phyloP scores from a whole-genome alignment of 1,140 invertebrate genomes.

The Samia ricini region DNA sequence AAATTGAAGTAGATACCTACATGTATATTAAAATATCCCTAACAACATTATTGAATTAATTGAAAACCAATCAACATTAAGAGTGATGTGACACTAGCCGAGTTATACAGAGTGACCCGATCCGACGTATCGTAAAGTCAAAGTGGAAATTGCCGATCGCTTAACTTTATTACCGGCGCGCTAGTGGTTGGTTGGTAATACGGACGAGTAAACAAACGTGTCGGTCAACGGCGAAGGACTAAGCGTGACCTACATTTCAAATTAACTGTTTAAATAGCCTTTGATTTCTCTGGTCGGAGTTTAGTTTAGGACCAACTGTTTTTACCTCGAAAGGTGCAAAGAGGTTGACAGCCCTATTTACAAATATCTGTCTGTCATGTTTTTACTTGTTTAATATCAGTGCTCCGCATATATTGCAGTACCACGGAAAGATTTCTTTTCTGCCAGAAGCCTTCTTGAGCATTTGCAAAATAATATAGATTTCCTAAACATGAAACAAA shows the following conservation, averaged over 20 bases:
- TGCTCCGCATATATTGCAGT: too few relatives aligned
- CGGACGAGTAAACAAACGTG: constrained; percentile 4
- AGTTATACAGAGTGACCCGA: neutral
- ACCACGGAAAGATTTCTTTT: too few relatives aligned
- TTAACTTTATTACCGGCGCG: constrained; percentile 10
- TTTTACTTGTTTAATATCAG: too few relatives aligned
- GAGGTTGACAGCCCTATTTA: neutral
- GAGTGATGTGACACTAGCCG: neutral
- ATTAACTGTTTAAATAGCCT: constrained; percentile 4
- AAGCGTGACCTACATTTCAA: constrained; percentile 10
- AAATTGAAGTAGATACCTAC: neutral
- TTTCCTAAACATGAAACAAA: too few relatives aligned
- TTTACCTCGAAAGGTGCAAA: neutral
- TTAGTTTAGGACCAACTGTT: neutral
- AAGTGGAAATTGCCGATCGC: constrained; percentile 15
- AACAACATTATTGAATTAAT: neutral
- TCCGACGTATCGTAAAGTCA: neutral
- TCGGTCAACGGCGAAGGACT: neutral
- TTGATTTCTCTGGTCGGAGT: neutral
- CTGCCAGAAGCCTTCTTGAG: too few relatives aligned
- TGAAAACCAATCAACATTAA: neutral
- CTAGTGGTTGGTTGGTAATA: constrained; percentile 1
- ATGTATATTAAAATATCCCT: neutral
- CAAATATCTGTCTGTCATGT: too few relatives aligned
- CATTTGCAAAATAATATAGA: too few relatives aligned